Percentiles rank a stretch among this genome's conserved stretches.
phyloP scores from a whole-genome alignment of 2,888 invertebrate species.

The Tortrix viridana region DNA sequence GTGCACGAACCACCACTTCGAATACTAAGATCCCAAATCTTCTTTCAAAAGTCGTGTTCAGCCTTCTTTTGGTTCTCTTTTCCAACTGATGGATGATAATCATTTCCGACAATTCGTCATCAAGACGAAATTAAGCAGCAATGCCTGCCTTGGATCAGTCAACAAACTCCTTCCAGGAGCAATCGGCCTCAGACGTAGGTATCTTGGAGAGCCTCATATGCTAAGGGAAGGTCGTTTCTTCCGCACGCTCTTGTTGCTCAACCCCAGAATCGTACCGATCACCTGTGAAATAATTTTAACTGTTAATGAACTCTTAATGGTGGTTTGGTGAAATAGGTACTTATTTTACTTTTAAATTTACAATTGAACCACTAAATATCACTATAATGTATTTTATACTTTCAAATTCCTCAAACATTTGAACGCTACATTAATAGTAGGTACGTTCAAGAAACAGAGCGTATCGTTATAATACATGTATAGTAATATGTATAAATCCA shows the following conservation, averaged over 20 bases:
- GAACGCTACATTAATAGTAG: too few relatives aligned
- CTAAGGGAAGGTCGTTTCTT: constrained; percentile 91
- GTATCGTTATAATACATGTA: too few relatives aligned
- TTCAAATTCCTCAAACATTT: too few relatives aligned
- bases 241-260: constrained; percentile 90
- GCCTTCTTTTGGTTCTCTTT: constrained; percentile 7
- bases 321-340: too few relatives aligned
- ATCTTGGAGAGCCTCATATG: constrained; percentile 82
- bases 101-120: constrained; percentile 47
- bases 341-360: too few relatives aligned
- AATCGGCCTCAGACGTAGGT: constrained; percentile 56
- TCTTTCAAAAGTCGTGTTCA: constrained; percentile 15
- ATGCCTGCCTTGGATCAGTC: constrained; percentile 59
- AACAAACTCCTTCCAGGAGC: constrained; percentile 78
- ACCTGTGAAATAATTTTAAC: constrained; percentile 63
- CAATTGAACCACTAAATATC: too few relatives aligned
- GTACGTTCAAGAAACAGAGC: too few relatives aligned
- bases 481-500: too few relatives aligned
- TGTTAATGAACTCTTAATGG: neutral
- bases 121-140: constrained; percentile 54
- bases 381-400: too few relatives aligned
- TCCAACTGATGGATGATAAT: constrained; percentile 9
- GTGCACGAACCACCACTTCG: neutral
- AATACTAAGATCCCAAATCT: neutral
- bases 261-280: constrained; percentile 90